Conservation (phyloP, 2,113 vertebrate genomes). For the Copsychus sechellarum region DNA sequence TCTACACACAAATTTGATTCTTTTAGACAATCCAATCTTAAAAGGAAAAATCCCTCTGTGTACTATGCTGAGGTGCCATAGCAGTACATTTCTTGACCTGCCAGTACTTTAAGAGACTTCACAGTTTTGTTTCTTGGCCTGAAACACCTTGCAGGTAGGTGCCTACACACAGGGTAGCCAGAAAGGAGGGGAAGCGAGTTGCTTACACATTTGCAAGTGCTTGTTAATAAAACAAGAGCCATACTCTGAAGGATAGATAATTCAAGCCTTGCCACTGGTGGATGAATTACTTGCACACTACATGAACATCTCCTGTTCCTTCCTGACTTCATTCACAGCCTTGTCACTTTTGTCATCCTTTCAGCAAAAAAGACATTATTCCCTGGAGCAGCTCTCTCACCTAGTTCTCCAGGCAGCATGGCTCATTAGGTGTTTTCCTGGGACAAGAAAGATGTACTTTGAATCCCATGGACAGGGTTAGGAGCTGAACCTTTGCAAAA, state of each 20-base stretch:
- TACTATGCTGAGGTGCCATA: not conserved
- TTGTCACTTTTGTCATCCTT: not conserved
- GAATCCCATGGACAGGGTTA: not conserved
- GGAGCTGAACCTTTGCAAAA: not conserved
- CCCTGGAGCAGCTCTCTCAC: not conserved
- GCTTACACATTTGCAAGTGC: not conserved
- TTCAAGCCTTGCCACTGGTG: not conserved
- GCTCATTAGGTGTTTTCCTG: not conserved
- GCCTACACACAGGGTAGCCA: rapidly evolving
- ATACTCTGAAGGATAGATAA: not conserved
- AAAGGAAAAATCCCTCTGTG: not conserved
- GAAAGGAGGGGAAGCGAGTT: not conserved
- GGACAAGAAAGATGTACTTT: not conserved
- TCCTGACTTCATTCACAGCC: not conserved
- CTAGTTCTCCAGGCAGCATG: rapidly evolving
- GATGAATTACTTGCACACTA: not conserved
- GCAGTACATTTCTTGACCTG: not conserved
- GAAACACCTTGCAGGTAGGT: not conserved
- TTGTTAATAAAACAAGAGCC: not conserved
- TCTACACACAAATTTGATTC: not conserved
- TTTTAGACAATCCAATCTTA: not conserved
- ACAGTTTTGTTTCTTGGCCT: not conserved
- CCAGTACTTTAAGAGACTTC: not conserved
- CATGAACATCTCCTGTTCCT: not conserved
- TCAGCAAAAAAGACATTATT: not conserved